These are phyloP conservation scores for Ametastegia equiseti DNA, from an alignment of 2,888 invertebrate species.

Conservation along the genomic window DNA sequence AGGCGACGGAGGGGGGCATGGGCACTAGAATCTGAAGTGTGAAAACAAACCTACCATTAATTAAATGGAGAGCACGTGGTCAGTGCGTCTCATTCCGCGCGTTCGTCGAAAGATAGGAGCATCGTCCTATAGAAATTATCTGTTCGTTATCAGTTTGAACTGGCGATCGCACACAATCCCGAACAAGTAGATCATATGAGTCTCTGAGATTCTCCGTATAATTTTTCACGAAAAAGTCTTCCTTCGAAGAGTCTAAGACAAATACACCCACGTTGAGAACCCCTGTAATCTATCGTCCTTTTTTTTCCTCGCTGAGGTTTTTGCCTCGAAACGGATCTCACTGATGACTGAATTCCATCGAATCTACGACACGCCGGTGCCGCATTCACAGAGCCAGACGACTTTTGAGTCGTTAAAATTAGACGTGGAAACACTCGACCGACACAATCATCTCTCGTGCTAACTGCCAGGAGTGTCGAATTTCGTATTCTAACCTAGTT, in stretches of 20 bases:
- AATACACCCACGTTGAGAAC: constrained; percentile 22
- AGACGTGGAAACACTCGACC: constrained; percentile 18
- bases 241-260: not conserved
- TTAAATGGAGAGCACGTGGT: constrained; percentile 45
- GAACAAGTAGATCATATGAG: not conserved
- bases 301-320: not conserved
- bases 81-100: constrained; percentile 38
- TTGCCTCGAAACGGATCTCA: constrained; percentile 34
- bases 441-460: constrained; percentile 21
- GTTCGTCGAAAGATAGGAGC: not conserved
- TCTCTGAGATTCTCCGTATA: too few species aligned
- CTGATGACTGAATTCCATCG: constrained; percentile 38
- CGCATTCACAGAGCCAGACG: not conserved
- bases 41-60: constrained; percentile 49
- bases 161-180: not conserved
- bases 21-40: constrained; percentile 45
- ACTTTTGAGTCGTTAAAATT: constrained; percentile 35
- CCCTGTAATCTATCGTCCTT: constrained; percentile 18
- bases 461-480: constrained; percentile 22
- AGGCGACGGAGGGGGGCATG: not conserved
- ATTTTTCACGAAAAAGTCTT: not conserved
- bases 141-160: not conserved
- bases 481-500: constrained; percentile 44
- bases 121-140: not conserved
- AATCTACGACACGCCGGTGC: not conserved